phyloP scores from a whole-genome alignment of 2,888 invertebrate species.

The Hirtodrosophila duncani region DNA sequence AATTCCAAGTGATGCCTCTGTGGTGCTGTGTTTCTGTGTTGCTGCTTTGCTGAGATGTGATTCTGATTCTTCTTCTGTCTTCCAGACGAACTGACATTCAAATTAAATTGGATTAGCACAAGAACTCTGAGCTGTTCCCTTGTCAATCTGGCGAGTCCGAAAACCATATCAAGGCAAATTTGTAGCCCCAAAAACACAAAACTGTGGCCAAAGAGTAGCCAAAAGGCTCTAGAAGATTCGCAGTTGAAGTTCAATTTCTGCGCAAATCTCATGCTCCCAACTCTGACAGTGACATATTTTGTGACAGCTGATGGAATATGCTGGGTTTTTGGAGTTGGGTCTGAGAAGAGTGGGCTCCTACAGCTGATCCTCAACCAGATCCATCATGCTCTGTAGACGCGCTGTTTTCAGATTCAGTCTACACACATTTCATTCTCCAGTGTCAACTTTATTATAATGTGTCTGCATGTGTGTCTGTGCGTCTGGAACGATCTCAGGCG shows the following conservation, averaged over 20 bases:
- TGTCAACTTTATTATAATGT: slow-evolving; percentile 71
- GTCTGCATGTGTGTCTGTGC: slow-evolving; percentile 3
- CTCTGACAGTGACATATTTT: slow-evolving; percentile 77
- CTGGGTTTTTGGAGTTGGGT: slow-evolving; percentile 34
- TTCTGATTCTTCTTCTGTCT: slow-evolving; percentile 55
- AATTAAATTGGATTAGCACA: slow-evolving; percentile 77
- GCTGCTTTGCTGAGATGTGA: slow-evolving; percentile 11
- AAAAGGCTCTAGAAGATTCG: slow-evolving; percentile 8
- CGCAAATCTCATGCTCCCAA: slow-evolving; percentile 69
- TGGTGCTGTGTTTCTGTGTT: neutral
- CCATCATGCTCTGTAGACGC: slow-evolving; percentile 54
- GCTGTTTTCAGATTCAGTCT: slow-evolving; percentile 12
- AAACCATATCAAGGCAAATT: slow-evolving; percentile 38
- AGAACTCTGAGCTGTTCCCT: slow-evolving; percentile 71
- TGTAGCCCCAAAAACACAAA: slow-evolving; percentile 30
- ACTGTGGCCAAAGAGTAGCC: slow-evolving; percentile 10
- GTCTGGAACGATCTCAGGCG: slow-evolving; percentile 60
- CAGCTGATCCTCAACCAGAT: slow-evolving; percentile 45
- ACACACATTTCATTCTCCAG: slow-evolving; percentile 48
- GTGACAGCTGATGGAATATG: slow-evolving; percentile 77
- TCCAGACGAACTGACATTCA: slow-evolving; percentile 77
- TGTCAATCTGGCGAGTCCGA: slow-evolving; percentile 74
- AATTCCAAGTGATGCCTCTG: slow-evolving; percentile 27
- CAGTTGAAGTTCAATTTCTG: slow-evolving; percentile 30
- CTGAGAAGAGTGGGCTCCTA: too few relatives aligned